phyloP scores from a whole-genome alignment of 2,888 invertebrate genomes.

The Drosophila ezoana region DNA sequence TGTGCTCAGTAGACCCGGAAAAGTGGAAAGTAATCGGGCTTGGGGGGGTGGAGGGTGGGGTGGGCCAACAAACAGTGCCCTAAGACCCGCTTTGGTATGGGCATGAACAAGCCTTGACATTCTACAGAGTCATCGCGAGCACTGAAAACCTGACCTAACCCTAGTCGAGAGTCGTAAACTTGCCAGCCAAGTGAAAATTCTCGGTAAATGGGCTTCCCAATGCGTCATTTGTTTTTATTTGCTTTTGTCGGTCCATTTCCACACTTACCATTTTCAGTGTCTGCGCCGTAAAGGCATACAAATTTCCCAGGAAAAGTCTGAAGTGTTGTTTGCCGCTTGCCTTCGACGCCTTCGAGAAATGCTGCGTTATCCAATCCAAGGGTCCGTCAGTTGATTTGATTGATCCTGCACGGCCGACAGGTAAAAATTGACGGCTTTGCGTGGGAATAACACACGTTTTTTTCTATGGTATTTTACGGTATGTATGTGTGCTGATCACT shows the following conservation, averaged over 20 bases:
- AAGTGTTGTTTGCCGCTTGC: conserved; percentile 16
- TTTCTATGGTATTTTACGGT: neutral
- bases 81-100: conserved; percentile 18
- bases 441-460: conserved; percentile 21
- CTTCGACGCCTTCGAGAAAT: conserved; percentile 10
- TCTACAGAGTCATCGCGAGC: conserved; percentile 20
- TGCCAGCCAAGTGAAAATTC: conserved; percentile 43
- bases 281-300: conserved; percentile 43
- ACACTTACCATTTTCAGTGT: conserved; percentile 59
- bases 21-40: conserved; percentile 25
- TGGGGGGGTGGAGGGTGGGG: too few relatives aligned
- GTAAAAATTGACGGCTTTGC: conserved; percentile 30
- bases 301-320: conserved; percentile 48
- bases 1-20: neutral
- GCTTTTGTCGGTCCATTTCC: conserved; percentile 14
- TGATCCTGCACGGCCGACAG: conserved; percentile 40
- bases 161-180: conserved; percentile 21
- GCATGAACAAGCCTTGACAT: conserved; percentile 29
- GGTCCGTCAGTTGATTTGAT: conserved; percentile 23
- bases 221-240: conserved; percentile 18
- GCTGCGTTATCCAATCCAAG: conserved; percentile 19
- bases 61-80: conserved; percentile 1
- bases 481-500: conserved; percentile 10
- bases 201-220: conserved; percentile 29
- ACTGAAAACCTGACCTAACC: conserved; percentile 43